These are phyloP conservation scores for Sesamia nonagrioides DNA, from an alignment of 1,140 invertebrate genomes.

Conservation along the genomic window DNA sequence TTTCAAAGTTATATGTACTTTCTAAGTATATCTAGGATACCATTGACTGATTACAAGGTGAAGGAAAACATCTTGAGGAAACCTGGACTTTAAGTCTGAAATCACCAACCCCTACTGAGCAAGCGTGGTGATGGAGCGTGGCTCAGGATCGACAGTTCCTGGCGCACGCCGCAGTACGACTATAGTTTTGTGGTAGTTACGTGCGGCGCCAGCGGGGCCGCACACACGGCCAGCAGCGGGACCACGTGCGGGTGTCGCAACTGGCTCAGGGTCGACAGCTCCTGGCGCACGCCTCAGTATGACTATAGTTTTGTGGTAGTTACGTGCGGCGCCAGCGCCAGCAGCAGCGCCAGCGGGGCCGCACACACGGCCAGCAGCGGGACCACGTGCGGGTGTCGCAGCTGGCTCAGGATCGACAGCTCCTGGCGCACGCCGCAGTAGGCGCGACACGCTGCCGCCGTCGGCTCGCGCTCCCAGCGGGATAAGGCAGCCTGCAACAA, in stretches of 20 bases:
- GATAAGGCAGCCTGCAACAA: conserved; percentile 91
- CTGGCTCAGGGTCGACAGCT: background rate
- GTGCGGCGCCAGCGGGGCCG: conserved; percentile 93
- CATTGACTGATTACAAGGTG: no score
- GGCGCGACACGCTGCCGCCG: conserved; percentile 97
- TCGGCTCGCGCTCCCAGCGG: conserved; percentile 96
- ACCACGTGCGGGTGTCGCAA: conserved; percentile 97
- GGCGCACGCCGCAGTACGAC: no score
- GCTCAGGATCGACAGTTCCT: background rate
- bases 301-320: no score
- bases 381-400: conserved; percentile 97
- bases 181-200: no score
- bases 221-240: conserved; percentile 95
- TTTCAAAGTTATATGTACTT: no score
- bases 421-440: conserved; percentile 98
- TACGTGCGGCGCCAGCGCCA: conserved; percentile 91
- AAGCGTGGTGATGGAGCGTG: no score
- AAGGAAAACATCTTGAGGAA: no score
- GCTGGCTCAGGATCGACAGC: conserved; percentile 94
- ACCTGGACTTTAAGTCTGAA: no score
- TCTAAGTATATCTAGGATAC: no score
- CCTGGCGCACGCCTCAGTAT: no score
- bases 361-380: conserved; percentile 96
- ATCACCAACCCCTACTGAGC: no score
- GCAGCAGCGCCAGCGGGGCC: conserved; percentile 95